Evolutionary conservation across 2,797 vertebrate species (phyloP).

Genomic region (Chiloscyllium punctatum): DNA sequence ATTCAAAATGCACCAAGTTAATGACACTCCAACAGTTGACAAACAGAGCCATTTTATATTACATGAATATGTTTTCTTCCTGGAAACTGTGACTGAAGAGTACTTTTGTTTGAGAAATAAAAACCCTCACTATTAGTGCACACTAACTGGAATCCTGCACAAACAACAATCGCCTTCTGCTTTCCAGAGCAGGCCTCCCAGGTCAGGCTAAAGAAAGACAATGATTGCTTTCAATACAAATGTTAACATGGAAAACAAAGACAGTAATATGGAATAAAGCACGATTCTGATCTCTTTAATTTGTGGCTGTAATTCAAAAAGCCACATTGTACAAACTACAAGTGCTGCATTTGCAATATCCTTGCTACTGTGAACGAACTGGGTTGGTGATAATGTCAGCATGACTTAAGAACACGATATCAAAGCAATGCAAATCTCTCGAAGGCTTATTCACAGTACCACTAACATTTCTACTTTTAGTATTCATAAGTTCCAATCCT

Average conservation of each 20-base stretch:
- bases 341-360: conserved; percentile 5
- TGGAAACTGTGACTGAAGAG: conserved; percentile 30
- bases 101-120: conserved; percentile 30
- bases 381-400: not conserved
- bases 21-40: not conserved
- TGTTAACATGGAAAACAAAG: conserved; percentile 19
- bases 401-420: not conserved
- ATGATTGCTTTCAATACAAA: not conserved
- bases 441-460: not conserved
- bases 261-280: not conserved
- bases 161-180: conserved; percentile 30
- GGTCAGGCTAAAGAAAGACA: not conserved
- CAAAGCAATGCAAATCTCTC: not conserved
- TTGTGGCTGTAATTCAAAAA: conserved; percentile 13
- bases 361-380: not conserved
- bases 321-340: conserved; percentile 9
- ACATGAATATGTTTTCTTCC: not conserved
- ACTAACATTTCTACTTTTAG: not conserved
- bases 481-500: not conserved
- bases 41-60: conserved; percentile 13
- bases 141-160: not conserved
- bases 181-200: not conserved
- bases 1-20: conserved; percentile 16
- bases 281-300: not conserved
- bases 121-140: not conserved